Percentiles rank a stretch among this genome's conserved stretches.
These are phyloP conservation scores for Leucophenga maculata DNA, from an alignment of 2,888 invertebrate genomes.

Conservation along the genomic window DNA sequence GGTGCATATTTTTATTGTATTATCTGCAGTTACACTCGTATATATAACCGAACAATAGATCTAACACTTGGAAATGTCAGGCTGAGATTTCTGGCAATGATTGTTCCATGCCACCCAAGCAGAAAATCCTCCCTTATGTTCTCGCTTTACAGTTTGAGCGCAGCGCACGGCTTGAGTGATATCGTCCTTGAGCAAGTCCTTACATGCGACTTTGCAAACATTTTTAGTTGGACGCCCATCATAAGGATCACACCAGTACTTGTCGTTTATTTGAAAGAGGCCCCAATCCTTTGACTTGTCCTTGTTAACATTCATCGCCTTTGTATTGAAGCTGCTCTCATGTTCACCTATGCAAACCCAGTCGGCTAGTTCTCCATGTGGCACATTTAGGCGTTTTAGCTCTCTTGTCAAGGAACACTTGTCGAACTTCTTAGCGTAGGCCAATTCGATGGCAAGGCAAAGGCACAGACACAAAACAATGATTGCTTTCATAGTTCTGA, in stretches of 20 bases:
- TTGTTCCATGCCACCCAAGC: conserved; percentile 53
- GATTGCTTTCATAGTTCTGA: background rate
- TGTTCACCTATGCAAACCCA: conserved; percentile 43
- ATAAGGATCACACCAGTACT: conserved; percentile 50
- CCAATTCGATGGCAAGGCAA: background rate
- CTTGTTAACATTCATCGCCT: conserved; percentile 68
- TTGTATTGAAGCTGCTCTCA: conserved; percentile 59
- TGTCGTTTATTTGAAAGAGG: conserved; percentile 54
- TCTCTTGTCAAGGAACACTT: conserved; percentile 33
- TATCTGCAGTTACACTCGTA: background rate
- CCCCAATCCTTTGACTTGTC: conserved; percentile 69
- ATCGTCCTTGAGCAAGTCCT: conserved; percentile 43
- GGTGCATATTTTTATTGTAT: background rate
- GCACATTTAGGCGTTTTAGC: conserved; percentile 43
- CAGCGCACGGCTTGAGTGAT: conserved; percentile 45
- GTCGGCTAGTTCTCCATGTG: conserved; percentile 31
- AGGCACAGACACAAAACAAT: background rate
- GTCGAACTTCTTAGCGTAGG: background rate
- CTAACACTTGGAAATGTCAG: conserved; percentile 27
- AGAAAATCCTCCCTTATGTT: conserved; percentile 39
- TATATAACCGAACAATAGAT: background rate
- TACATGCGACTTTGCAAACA: conserved; percentile 47
- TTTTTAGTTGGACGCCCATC: conserved; percentile 35
- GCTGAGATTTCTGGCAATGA: conserved; percentile 31
- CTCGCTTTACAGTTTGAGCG: conserved; percentile 41